Percentiles rank a stretch among this genome's conserved stretches.
These are phyloP conservation scores for Hetaerina americana DNA, from an alignment of 1,140 invertebrate genomes.

Conservation along the genomic window DNA sequence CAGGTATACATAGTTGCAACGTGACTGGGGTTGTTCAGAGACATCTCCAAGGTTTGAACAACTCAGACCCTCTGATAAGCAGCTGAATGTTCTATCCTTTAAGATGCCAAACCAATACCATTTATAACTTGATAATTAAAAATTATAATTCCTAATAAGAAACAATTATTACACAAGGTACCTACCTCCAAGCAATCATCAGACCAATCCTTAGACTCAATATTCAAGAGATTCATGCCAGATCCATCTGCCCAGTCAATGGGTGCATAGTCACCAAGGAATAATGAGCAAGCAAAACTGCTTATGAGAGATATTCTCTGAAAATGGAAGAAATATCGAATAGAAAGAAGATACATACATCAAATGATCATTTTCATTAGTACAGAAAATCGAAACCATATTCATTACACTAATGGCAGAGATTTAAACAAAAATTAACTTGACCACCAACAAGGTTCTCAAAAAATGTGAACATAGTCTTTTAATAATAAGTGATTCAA, in stretches of 20 bases:
- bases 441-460: neutral
- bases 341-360: neutral
- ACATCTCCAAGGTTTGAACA: too few species aligned
- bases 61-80: too few species aligned
- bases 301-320: constrained; percentile 85
- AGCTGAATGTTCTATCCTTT: too few species aligned
- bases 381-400: constrained; percentile 10
- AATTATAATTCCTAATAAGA: too few species aligned
- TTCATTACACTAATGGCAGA: neutral
- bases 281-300: constrained; percentile 78
- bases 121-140: too few species aligned
- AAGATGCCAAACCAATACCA: too few species aligned
- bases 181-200: constrained; percentile 53
- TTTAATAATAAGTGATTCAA: too few species aligned
- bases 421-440: constrained; percentile 8
- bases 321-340: constrained; percentile 23
- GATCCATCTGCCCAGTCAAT: constrained; percentile 89
- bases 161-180: constrained; percentile 4
- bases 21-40: too few species aligned
- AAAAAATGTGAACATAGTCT: too few species aligned
- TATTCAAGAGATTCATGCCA: constrained; percentile 92
- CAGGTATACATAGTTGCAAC: too few species aligned
- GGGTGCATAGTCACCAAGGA: constrained; percentile 77
- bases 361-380: neutral
- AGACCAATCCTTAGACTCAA: constrained; percentile 66